These are phyloP conservation scores for Galeopterus variegatus DNA, from an alignment of 2,113 vertebrate genomes.

Conservation along the genomic window DNA sequence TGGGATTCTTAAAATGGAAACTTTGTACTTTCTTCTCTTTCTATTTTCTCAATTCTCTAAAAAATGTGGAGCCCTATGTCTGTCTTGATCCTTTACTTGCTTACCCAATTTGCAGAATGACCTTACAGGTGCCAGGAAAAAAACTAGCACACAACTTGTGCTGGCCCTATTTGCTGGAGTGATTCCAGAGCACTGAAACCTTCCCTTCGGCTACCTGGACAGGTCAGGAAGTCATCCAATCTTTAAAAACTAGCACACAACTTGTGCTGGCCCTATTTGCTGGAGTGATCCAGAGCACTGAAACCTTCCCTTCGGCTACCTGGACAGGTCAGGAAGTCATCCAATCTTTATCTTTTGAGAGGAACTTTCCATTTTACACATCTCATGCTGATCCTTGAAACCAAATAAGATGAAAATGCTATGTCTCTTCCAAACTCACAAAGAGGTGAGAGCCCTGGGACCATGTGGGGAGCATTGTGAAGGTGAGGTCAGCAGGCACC, in stretches of 20 bases:
- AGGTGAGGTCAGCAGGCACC: not conserved
- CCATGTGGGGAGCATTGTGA: not conserved
- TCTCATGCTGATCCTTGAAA: slow-evolving; percentile 22
- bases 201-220: not conserved
- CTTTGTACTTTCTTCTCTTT: not conserved
- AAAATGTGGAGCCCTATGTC: not conserved
- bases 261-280: not conserved
- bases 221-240: not conserved
- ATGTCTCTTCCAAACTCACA: not conserved
- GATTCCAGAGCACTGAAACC: not conserved
- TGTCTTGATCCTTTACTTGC: not conserved
- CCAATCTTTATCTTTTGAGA: slow-evolving; percentile 18
- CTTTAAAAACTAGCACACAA: not conserved
- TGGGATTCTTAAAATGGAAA: slow-evolving; percentile 40
- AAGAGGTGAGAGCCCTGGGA: not conserved
- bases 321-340: not conserved
- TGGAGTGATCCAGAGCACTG: not conserved
- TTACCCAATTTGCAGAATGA: not conserved
- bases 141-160: not conserved
- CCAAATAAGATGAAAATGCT: not conserved
- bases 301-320: not conserved
- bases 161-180: not conserved
- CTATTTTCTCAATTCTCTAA: not conserved
- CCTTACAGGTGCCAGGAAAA: not conserved
- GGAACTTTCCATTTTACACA: not conserved